Percentiles rank a stretch among this genome's conserved stretches.
These are phyloP conservation scores for Clarias fuscus DNA, from an alignment of 2,797 vertebrate species.

Conservation along the genomic window DNA sequence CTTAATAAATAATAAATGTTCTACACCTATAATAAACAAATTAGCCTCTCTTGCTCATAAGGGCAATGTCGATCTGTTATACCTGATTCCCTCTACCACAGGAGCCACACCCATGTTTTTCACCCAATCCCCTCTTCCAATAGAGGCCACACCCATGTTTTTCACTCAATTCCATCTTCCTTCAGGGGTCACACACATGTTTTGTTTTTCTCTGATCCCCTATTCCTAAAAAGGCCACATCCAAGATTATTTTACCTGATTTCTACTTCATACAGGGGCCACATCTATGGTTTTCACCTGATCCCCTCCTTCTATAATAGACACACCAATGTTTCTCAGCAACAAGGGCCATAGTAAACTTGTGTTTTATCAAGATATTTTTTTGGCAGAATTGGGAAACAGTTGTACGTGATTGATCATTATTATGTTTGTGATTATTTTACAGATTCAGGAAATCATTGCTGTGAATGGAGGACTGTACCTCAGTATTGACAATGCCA, in stretches of 20 bases:
- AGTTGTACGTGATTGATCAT: not conserved
- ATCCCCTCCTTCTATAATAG: too few species aligned
- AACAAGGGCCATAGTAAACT: too few species aligned
- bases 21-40: too few species aligned
- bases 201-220: not conserved
- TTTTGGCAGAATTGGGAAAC: not conserved
- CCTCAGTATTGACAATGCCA: constrained; percentile 71
- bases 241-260: too few species aligned
- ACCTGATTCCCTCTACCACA: not conserved
- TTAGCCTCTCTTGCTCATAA: too few species aligned
- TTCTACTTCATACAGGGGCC: too few species aligned
- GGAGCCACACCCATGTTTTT: not conserved
- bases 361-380: too few species aligned
- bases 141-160: not conserved
- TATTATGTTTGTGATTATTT: not conserved
- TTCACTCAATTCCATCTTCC: not conserved
- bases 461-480: constrained; percentile 64
- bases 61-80: too few species aligned
- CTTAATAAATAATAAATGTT: too few species aligned
- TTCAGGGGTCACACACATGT: not conserved
- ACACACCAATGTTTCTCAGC: too few species aligned
- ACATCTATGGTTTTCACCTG: too few species aligned
- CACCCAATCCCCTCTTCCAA: not conserved
- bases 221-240: too few species aligned
- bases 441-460: constrained; percentile 67